Evolutionary conservation across 1,140 invertebrate species (phyloP).

Genomic region (Drosophila gunungcola): DNA sequence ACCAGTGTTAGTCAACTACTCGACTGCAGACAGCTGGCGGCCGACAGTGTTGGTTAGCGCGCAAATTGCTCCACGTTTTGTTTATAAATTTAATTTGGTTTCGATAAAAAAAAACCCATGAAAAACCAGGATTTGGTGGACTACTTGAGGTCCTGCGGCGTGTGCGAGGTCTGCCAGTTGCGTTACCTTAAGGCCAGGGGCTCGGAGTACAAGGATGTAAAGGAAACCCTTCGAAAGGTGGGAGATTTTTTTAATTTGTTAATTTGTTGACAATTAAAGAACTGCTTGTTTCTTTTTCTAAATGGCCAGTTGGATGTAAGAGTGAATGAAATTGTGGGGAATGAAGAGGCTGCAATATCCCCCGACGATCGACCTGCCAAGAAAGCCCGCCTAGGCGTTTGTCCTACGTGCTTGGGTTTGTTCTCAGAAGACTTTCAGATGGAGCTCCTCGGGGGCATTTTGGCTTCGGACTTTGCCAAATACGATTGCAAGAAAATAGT

Average conservation of each 20-base stretch:
- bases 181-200: constrained; percentile 85
- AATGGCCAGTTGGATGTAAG: constrained; percentile 55
- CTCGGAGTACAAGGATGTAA: constrained; percentile 85
- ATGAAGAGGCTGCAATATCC: not conserved
- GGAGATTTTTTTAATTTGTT: not conserved
- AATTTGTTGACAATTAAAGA: constrained; percentile 8
- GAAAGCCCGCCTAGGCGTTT: constrained; percentile 84
- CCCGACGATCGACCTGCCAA: constrained; percentile 58
- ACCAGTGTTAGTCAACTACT: constrained; percentile 10
- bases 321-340: constrained; percentile 13
- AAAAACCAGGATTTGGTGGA: constrained; percentile 82
- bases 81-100: constrained; percentile 39
- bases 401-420: constrained; percentile 88
- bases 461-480: constrained; percentile 73
- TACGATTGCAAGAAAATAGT: constrained; percentile 84
- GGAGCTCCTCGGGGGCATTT: constrained; percentile 84
- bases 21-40: constrained; percentile 4
- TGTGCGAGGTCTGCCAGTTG: constrained; percentile 86
- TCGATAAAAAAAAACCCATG: constrained; percentile 40
- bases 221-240: constrained; percentile 83
- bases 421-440: constrained; percentile 86
- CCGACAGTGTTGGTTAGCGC: constrained; percentile 19
- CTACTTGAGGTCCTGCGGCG: constrained; percentile 84
- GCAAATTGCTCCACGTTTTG: constrained; percentile 55
- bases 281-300: constrained; percentile 1